phyloP scores from a whole-genome alignment of 1,140 invertebrate genomes.

The Teleopsis dalmanni region DNA sequence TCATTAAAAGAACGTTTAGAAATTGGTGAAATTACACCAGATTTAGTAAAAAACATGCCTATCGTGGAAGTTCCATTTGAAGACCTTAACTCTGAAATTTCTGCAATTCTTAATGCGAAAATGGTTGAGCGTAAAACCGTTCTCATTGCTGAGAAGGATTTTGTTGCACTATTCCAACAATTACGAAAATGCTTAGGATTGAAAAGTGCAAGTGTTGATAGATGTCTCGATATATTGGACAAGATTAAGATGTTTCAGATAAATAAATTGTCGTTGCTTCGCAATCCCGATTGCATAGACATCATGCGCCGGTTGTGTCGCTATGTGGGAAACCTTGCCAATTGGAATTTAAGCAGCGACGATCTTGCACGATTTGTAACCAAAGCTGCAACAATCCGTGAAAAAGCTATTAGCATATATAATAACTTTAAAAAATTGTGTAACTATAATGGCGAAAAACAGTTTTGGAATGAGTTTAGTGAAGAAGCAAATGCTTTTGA shows the following conservation, averaged over 20 bases:
- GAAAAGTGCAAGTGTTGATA: constrained; percentile 57
- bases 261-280: constrained; percentile 72
- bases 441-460: constrained; percentile 45
- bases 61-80: constrained; percentile 45
- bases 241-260: constrained; percentile 56
- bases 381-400: constrained; percentile 58
- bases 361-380: constrained; percentile 55
- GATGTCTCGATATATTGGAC: constrained; percentile 55
- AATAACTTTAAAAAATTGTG: constrained; percentile 54
- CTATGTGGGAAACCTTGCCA: constrained; percentile 65
- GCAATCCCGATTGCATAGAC: constrained; percentile 74
- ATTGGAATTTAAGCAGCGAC: constrained; percentile 61
- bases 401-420: constrained; percentile 58
- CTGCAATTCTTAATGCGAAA: constrained; percentile 5
- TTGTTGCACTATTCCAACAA: constrained; percentile 64
- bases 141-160: constrained; percentile 47
- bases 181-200: constrained; percentile 62
- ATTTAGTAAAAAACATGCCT: constrained; percentile 51
- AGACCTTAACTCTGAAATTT: constrained; percentile 6
- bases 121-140: constrained; percentile 36
- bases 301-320: constrained; percentile 62
- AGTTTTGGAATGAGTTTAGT: constrained; percentile 54
- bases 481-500: constrained; percentile 53
- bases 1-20: constrained; percentile 46
- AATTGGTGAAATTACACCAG: constrained; percentile 52